Conservation (phyloP, 2,113 vertebrate species). For the Antennarius striatus region DNA sequence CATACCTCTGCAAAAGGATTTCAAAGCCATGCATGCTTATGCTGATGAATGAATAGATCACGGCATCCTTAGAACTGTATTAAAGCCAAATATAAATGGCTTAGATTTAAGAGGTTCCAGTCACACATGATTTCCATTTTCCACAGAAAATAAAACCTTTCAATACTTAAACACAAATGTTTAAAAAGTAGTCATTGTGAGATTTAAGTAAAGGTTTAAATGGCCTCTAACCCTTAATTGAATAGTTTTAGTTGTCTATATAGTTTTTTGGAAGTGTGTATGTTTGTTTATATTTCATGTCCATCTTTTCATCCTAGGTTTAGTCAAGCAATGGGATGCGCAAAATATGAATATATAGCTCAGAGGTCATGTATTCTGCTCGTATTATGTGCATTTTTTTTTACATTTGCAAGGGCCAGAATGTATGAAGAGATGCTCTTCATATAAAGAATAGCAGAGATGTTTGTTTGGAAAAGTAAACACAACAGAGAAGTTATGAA, state of each 20-base stretch:
- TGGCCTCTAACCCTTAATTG: conserved; percentile 30
- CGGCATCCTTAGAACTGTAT: conserved; percentile 2
- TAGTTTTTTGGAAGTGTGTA: conserved; percentile 14
- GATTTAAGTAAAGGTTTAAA: conserved; percentile 29
- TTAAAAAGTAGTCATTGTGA: neutral
- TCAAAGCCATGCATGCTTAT: too few species aligned
- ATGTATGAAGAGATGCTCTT: conserved; percentile 23
- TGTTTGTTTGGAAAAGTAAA: conserved; percentile 45
- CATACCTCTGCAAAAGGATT: too few species aligned
- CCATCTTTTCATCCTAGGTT: conserved; percentile 6
- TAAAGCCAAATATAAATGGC: too few species aligned
- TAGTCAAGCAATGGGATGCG: conserved; percentile 33
- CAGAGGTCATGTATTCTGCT: conserved; percentile 32
- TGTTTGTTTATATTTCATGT: neutral
- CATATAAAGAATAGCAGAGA: conserved; percentile 13
- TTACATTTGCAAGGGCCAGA: conserved; percentile 45
- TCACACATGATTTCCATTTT: too few species aligned
- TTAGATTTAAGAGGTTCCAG: too few species aligned
- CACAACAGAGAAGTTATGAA: conserved; percentile 13
- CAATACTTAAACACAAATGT: too few species aligned
- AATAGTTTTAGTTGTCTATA: conserved; percentile 31
- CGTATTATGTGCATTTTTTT: conserved; percentile 14
- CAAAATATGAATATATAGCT: conserved; percentile 25
- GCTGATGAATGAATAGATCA: neutral
- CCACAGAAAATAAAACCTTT: too few species aligned